Evolutionary conservation across 2,113 vertebrate genomes (phyloP).

Genomic region (Andinoacara biseriatus): DNA sequence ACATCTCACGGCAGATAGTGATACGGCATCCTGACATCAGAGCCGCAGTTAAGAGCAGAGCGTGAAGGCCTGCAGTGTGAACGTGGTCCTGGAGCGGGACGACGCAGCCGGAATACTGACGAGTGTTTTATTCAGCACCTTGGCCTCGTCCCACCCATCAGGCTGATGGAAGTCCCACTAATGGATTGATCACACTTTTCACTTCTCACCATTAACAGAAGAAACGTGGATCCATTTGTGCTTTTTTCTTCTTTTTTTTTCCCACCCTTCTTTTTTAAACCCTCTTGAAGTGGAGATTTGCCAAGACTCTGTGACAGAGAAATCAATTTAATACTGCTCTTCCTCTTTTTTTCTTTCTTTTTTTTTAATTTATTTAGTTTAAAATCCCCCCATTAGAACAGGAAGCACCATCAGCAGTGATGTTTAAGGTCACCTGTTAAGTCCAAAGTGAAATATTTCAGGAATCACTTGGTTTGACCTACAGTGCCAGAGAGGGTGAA

Average conservation of each 20-base stretch:
- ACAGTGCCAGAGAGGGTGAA: not conserved
- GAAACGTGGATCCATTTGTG: not conserved
- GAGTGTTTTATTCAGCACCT: constrained; percentile 30
- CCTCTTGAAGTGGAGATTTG: not conserved
- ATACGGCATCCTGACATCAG: constrained; percentile 9
- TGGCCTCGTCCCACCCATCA: constrained; percentile 28
- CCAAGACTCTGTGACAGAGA: constrained; percentile 1
- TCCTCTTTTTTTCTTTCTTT: no score
- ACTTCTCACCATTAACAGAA: constrained; percentile 3
- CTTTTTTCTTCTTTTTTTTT: not conserved
- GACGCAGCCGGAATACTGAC: constrained; percentile 33
- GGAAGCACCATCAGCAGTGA: no score
- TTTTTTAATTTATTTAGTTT: not conserved
- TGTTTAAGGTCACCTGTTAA: fast-evolving
- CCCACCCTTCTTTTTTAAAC: not conserved
- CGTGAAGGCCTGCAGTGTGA: constrained; percentile 35
- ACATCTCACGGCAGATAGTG: constrained; percentile 3
- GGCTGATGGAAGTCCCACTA: constrained; percentile 20
- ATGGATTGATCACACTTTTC: constrained; percentile 35
- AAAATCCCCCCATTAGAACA: constrained; percentile 10
- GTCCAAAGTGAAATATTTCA: not conserved
- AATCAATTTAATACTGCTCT: not conserved
- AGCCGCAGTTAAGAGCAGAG: constrained; percentile 16
- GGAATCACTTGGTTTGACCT: not conserved
- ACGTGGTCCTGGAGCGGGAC: not conserved